Evolutionary conservation across 2,113 vertebrate genomes (phyloP).

Genomic region (Phainopepla nitens): DNA sequence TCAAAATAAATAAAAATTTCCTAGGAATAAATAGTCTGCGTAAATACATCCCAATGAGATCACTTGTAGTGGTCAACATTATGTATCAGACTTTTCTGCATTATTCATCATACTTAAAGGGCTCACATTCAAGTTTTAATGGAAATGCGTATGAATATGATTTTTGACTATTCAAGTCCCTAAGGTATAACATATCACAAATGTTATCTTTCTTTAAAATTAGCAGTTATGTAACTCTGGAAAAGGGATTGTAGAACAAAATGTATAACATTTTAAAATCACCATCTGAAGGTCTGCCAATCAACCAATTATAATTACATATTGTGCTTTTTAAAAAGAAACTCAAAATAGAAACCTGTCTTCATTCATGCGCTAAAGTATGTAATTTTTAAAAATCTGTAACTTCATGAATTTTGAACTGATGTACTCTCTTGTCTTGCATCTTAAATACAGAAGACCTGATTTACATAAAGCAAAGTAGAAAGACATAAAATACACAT

Average conservation of each 20-base stretch:
- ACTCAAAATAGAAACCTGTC: constrained; percentile 63
- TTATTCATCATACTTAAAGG: not conserved
- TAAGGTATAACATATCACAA: constrained; percentile 33
- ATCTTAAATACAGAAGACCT: not conserved
- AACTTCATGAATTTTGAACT: constrained; percentile 58
- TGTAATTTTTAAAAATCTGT: not conserved
- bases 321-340: constrained; percentile 56
- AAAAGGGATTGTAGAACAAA: constrained; percentile 56
- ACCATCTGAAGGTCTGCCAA: constrained; percentile 59
- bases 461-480: not conserved
- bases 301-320: constrained; percentile 67
- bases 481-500: not conserved
- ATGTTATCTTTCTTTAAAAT: constrained; percentile 62
- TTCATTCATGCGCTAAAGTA: constrained; percentile 52
- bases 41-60: not conserved
- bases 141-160: constrained; percentile 29
- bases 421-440: not conserved
- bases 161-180: constrained; percentile 33
- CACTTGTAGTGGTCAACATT: not conserved
- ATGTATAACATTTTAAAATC: constrained; percentile 49
- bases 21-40: not conserved
- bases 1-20: not conserved
- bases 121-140: constrained; percentile 26
- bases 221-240: constrained; percentile 59
- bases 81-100: not conserved